phyloP scores from a whole-genome alignment of 2,888 invertebrate species.

The Heteromyza rotundicornis region DNA sequence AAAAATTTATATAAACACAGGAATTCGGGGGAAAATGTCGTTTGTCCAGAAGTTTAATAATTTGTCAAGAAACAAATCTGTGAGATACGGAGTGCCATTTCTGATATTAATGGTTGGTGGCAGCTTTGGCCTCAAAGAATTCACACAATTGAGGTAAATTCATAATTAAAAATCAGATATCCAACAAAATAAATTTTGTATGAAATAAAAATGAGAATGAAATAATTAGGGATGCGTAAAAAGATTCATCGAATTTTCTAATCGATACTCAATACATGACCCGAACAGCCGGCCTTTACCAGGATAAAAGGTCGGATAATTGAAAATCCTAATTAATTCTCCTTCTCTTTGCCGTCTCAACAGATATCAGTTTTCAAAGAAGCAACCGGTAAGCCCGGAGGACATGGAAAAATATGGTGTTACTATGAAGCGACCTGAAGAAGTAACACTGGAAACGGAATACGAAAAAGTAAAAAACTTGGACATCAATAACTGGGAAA shows the following conservation, averaged over 20 bases:
- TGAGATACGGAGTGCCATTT: conserved; percentile 76
- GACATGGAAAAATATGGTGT: conserved; percentile 74
- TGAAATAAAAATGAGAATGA: too few species aligned
- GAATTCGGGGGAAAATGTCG: conserved; percentile 46
- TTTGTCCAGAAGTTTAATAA: conserved; percentile 41
- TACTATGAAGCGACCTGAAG: conserved; percentile 69
- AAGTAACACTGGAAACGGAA: conserved; percentile 76
- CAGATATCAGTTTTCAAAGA: conserved; percentile 69
- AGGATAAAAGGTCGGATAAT: neutral
- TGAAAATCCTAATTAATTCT: neutral
- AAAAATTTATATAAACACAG: neutral
- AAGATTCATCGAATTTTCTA: too few species aligned
- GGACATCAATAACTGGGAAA: conserved; percentile 85
- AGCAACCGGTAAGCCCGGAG: conserved; percentile 67
- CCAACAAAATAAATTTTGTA: too few species aligned
- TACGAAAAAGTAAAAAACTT: conserved; percentile 76
- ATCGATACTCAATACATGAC: conserved; percentile 26
- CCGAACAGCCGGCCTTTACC: too few species aligned
- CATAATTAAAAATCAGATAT: neutral
- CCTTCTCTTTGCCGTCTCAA: conserved; percentile 2
- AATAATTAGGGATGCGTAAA: too few species aligned
- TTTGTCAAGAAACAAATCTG: conserved; percentile 51
- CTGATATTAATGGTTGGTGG: conserved; percentile 76
- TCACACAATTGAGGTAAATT: conserved; percentile 73
- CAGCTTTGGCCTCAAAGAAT: conserved; percentile 77